Percentiles rank a stretch among this genome's conserved stretches.
Evolutionary conservation across 2,113 vertebrate species (phyloP).

Genomic region (Gambusia holbrooki): DNA sequence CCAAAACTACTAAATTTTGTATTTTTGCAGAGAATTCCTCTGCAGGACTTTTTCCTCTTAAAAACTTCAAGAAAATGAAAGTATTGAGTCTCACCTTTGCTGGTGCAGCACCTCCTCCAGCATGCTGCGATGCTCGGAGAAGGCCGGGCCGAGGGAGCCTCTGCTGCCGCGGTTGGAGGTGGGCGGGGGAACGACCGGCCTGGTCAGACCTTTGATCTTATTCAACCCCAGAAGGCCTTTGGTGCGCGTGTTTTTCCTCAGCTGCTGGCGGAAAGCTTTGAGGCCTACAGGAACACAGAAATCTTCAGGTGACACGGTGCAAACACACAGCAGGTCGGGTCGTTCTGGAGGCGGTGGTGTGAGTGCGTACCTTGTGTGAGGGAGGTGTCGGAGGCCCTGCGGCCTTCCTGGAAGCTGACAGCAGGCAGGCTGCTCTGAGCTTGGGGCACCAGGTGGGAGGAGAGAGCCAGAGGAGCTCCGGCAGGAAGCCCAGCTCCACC

Average conservation of each 20-base stretch:
- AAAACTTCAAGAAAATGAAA: too few species aligned
- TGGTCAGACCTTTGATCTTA: slow-evolving; percentile 93
- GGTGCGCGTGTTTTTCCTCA: slow-evolving; percentile 90
- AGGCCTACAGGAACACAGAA: slow-evolving; percentile 80
- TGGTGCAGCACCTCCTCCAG: slow-evolving; percentile 92
- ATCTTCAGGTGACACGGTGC: slow-evolving; percentile 4
- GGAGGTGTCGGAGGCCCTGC: slow-evolving; percentile 96
- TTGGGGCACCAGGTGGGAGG: slow-evolving; percentile 87
- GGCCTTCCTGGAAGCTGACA: slow-evolving; percentile 93
- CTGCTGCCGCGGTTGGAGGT: slow-evolving; percentile 83
- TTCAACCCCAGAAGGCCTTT: slow-evolving; percentile 94
- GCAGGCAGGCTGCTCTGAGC: slow-evolving; percentile 84
- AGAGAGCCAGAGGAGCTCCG: slow-evolving; percentile 83
- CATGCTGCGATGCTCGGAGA: slow-evolving; percentile 81
- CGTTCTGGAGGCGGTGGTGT: neutral
- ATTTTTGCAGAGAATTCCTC: too few species aligned
- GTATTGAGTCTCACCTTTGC: slow-evolving; percentile 82
- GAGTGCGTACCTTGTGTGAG: slow-evolving; percentile 89
- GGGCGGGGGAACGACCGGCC: slow-evolving; percentile 85
- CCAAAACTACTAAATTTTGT: too few species aligned
- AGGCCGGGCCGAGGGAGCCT: slow-evolving; percentile 81
- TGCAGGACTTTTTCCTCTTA: neutral
- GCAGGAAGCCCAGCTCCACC: slow-evolving; percentile 74
- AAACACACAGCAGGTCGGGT: neutral
- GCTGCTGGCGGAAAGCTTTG: slow-evolving; percentile 95